Evolutionary conservation across 2,113 vertebrate species (phyloP), one percentile per base, ranked within the genome.

Genomic region (Sander vitreus): DNA sequence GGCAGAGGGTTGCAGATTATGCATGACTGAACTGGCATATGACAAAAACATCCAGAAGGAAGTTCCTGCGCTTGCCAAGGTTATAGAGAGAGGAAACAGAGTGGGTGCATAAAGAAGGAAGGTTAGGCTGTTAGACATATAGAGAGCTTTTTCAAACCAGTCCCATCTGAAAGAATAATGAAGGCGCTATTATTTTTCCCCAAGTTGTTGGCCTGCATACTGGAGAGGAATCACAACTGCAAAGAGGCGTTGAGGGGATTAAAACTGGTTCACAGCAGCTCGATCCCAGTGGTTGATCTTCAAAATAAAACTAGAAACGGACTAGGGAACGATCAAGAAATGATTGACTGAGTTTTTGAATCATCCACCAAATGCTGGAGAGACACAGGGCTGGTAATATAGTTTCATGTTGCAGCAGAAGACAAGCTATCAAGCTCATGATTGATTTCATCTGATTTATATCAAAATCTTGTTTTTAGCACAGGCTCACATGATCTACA

Each of bases 151-250:
- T 89, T 73, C 59, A 81, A 80, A 68, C 62, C 30, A 15, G 57
- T 54, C 36, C 81, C 79, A 87, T 82, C 86, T 88, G 86, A 91
- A 84, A 83, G 63, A 85, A 74, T 81, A 71, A 85, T 87, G 76
- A 92, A n/a, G 45, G 39, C 45, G 81, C 48, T 33, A 75, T 86
- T 64, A 73, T 64, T 87, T 84, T 80, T 12, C 74, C 72, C 60
- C 54, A 53, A 55, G 68, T 66, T 68, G 50, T 74, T 81, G 76
- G 73, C 67, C 50, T 79, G 47, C 66, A 39, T 43, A 60, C 30
- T 62, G 63, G 53, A 81, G 39, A 76, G 33, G 59, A 84, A 80
- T 76, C 27, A 63, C 39, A 60, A 68, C 68, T 62, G 39, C 62
- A n/a, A 23, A n/a, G 51, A 62, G 30, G 43, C 8, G 3, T 65